Percentiles rank a stretch among this genome's conserved stretches.
Conservation (phyloP, 2,888 invertebrate genomes). For the Resseliella maxima region DNA sequence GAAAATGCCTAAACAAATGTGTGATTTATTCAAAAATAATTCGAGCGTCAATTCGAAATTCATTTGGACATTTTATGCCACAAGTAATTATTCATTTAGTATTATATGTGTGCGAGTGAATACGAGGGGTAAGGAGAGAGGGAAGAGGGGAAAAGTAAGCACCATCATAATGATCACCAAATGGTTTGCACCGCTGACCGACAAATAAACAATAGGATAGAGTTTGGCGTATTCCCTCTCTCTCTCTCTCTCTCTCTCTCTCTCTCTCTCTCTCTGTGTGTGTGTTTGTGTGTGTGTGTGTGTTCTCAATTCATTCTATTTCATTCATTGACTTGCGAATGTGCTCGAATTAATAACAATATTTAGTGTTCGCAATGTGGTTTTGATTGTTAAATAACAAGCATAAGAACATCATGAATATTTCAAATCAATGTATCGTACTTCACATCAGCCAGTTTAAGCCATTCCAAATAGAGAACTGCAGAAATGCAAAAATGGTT, state of each 20-base stretch:
- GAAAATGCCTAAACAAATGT: neutral
- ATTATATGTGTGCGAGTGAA: no score
- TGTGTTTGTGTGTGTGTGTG: neutral
- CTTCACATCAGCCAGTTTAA: no score
- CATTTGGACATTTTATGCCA: conserved; percentile 1
- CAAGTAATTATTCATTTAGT: conserved; percentile 23
- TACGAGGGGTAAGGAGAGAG: no score
- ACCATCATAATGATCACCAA: neutral
- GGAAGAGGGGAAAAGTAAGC: no score
- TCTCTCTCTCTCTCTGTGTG: no score
- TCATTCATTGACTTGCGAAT: neutral
- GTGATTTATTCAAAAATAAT: conserved; percentile 31
- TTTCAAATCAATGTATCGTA: conserved; percentile 10
- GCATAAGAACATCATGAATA: conserved; percentile 29
- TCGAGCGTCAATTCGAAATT: neutral
- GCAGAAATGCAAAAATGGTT: neutral
- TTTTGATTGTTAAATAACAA: neutral
- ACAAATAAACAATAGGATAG: neutral
- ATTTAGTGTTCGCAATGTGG: neutral
- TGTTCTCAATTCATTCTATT: neutral
- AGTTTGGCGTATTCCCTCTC: no score
- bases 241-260: no score
- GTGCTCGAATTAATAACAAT: neutral
- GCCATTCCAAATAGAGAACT: neutral
- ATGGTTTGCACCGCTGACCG: conserved; percentile 2